Base-by-base conservation (phyloP, 2,888 invertebrate species). In the Thalpophila matura region DNA sequence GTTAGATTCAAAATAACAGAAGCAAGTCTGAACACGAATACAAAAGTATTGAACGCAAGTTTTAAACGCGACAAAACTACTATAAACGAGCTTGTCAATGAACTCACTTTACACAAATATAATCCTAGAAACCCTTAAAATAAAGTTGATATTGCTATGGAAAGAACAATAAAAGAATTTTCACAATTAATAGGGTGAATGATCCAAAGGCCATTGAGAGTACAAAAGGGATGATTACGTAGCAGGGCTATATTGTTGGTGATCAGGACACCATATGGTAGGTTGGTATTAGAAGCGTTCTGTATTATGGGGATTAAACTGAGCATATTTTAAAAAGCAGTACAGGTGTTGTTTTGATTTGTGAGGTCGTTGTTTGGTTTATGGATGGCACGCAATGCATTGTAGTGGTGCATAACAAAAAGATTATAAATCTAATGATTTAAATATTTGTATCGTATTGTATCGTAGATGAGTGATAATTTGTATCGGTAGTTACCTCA, bases 181-280 rank as follows among this genome's bases (percentile, higher is more conserved):
- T 81, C 83, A 86, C 90, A 89, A 91, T 93, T 93, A 93, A 91
- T 91, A 90, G 93, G 93, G 91, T 91, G 91, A 90, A 88, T 89
- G 91, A 91, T 92, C 89, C 86, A 89, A 88, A 87, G 88, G 86
- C 88, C 86, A 91, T 90, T 91, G 89, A 90, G 89, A 85, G 81
- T 78, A 86, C 85, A 86, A 87, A 86, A 84, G 89, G 88, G 89
- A 92, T 91, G 92, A 92, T 92, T 91, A 90, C 88, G 86, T 80
- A 86, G 86, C 83, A 85, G 83, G 82, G 84, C 80, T 80, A 81
- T 84, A 87, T 86, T 93, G 91, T 93, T 87, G 82, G 82, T 82
- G 84, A 86, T 87, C 85, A 83, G 72, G 74, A 80, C 83, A 91
- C 91, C 94, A 93, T 93, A 94, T 93, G 94, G 90, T 86, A 83